Conservation (phyloP, 2,113 vertebrate genomes). For the Corvus cornix region DNA sequence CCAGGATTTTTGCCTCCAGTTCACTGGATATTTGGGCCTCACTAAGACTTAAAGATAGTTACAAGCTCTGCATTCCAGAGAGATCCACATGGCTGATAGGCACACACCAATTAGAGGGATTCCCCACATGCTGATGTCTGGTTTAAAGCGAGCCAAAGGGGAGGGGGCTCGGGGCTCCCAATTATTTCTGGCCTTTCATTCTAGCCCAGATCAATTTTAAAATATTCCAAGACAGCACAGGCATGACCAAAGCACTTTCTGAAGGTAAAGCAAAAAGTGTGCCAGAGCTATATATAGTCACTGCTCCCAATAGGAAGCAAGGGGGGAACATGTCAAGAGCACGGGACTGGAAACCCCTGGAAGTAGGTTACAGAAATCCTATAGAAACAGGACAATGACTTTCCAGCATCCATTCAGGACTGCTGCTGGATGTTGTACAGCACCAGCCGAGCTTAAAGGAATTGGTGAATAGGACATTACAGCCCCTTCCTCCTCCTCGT, state of each 20-base stretch:
- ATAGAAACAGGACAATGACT: slow-evolving; percentile 25
- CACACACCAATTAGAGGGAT: not conserved
- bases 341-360: slow-evolving; percentile 17
- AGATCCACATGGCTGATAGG: not conserved
- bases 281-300: slow-evolving; percentile 10
- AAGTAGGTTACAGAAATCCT: slow-evolving; percentile 30
- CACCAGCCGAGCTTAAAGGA: not conserved
- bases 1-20: not conserved
- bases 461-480: not conserved
- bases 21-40: not conserved
- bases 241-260: not conserved
- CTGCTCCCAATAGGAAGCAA: not conserved
- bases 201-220: not conserved
- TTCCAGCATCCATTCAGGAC: not conserved
- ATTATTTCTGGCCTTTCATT: not conserved
- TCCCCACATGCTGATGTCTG: not conserved
- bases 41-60: not conserved
- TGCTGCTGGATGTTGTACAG: not conserved
- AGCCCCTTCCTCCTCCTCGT: not conserved
- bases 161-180: not conserved
- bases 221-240: not conserved
- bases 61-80: not conserved
- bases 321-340: not conserved
- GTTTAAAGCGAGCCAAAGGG: not conserved
- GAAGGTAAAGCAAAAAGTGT: slow-evolving; percentile 26